These are phyloP conservation scores for Strix occidentalis DNA, from an alignment of 2,797 vertebrate species.

Conservation along the genomic window DNA sequence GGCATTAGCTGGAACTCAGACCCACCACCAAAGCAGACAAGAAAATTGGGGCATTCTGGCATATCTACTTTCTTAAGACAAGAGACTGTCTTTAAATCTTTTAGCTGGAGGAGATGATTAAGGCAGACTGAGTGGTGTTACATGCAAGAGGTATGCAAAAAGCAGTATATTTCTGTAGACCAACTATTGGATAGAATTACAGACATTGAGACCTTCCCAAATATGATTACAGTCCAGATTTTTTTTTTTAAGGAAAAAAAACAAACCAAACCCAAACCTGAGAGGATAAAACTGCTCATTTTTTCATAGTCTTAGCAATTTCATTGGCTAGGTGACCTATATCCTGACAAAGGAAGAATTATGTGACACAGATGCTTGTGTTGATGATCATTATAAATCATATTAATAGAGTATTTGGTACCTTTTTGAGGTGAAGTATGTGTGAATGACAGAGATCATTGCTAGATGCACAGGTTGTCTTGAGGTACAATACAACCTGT, in stretches of 20 bases:
- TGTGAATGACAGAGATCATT: slow-evolving; percentile 22
- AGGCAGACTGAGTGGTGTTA: slow-evolving; percentile 8
- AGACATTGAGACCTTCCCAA: slow-evolving; percentile 23
- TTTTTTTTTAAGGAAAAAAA: background rate
- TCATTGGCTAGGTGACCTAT: slow-evolving; percentile 16
- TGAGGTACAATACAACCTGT: background rate
- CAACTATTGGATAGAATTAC: slow-evolving; percentile 44
- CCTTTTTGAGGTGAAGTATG: background rate
- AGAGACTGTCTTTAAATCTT: slow-evolving; percentile 52
- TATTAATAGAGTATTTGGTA: slow-evolving; percentile 7
- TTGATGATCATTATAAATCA: background rate
- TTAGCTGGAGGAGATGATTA: slow-evolving; percentile 59
- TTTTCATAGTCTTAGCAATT: background rate
- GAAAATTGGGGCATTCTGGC: slow-evolving; percentile 33
- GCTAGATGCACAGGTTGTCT: background rate
- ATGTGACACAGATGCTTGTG: background rate
- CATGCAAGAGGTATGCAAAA: slow-evolving; percentile 18
- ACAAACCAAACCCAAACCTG: background rate
- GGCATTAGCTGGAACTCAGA: slow-evolving; percentile 33
- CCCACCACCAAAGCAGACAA: slow-evolving; percentile 37
- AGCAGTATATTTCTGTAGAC: background rate
- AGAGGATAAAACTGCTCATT: slow-evolving; percentile 28
- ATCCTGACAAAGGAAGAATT: slow-evolving; percentile 27
- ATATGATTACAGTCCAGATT: background rate
- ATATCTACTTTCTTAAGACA: slow-evolving; percentile 28